phyloP scores from a whole-genome alignment of 2,797 vertebrate genomes.

The Eleutherodactylus coqui region DNA sequence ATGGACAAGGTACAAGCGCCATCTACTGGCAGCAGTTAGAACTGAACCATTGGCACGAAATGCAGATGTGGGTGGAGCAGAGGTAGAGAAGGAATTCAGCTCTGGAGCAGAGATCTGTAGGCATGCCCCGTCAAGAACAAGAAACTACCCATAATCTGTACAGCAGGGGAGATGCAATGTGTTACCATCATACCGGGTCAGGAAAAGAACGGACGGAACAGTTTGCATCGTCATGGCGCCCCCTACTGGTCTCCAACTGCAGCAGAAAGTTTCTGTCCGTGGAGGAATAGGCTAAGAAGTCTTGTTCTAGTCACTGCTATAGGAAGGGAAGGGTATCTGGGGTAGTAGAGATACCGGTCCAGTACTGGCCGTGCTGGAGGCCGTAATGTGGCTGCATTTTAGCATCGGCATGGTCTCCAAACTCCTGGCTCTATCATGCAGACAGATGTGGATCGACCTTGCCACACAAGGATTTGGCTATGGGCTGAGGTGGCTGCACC shows the following conservation, averaged over 20 bases:
- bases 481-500: too few relatives aligned
- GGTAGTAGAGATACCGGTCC: too few relatives aligned
- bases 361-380: too few relatives aligned
- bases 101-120: slow-evolving; percentile 1
- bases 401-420: too few relatives aligned
- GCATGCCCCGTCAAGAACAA: slow-evolving; percentile 34
- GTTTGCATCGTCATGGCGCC: background rate
- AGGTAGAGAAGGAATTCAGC: slow-evolving; percentile 16
- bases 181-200: background rate
- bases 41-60: slow-evolving; percentile 8
- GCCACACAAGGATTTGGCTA: too few relatives aligned
- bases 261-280: too few relatives aligned
- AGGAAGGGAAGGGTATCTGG: too few relatives aligned
- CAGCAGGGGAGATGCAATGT: background rate
- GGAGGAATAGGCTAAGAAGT: too few relatives aligned
- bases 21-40: background rate
- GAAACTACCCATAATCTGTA: slow-evolving; percentile 4
- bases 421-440: too few relatives aligned
- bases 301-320: too few relatives aligned
- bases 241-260: background rate
- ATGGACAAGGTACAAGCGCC: background rate
- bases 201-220: background rate
- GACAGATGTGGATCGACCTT: too few relatives aligned
- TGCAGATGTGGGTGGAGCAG: slow-evolving; percentile 41
- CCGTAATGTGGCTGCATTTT: too few relatives aligned